phyloP scores from a whole-genome alignment of 2,113 vertebrate genomes.

The Brachyhypopomus occidentalis region DNA sequence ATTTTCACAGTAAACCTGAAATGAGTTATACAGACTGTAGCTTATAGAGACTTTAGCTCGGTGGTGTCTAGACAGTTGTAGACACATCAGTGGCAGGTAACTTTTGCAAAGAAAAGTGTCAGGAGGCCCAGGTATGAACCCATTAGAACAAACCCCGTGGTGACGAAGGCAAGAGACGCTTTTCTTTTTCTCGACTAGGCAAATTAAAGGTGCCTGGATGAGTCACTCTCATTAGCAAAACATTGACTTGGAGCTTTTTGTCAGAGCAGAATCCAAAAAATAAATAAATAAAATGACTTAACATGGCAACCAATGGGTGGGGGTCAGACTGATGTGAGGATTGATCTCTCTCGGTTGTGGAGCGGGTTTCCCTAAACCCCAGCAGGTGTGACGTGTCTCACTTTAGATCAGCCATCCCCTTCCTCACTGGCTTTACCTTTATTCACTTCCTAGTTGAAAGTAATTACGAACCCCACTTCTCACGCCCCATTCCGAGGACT shows the following conservation, averaged over 20 bases:
- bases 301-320: not conserved
- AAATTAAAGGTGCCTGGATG: constrained; percentile 6
- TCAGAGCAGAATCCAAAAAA: not conserved
- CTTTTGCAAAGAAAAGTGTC: not conserved
- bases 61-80: not conserved
- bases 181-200: constrained; percentile 23
- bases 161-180: constrained; percentile 15
- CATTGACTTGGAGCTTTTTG: constrained; percentile 16
- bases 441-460: constrained; percentile 9
- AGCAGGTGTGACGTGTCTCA: not conserved
- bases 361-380: not conserved
- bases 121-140: constrained; percentile 23
- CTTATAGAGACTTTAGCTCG: too few relatives aligned
- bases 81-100: constrained; percentile 5
- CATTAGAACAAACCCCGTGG: constrained; percentile 15
- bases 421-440: not conserved
- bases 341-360: constrained; percentile 1
- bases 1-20: not conserved
- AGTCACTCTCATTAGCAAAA: constrained; percentile 37
- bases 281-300: not conserved
- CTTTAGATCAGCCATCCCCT: constrained; percentile 11
- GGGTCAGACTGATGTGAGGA: not conserved
- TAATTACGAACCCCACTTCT: not conserved
- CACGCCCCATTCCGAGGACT: not conserved
- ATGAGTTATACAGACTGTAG: not conserved